A percentile compares a stretch with the other conserved stretches of the same genome.
Conservation (phyloP, 2,888 invertebrate genomes). For the Chrysomela aeneicollis region DNA sequence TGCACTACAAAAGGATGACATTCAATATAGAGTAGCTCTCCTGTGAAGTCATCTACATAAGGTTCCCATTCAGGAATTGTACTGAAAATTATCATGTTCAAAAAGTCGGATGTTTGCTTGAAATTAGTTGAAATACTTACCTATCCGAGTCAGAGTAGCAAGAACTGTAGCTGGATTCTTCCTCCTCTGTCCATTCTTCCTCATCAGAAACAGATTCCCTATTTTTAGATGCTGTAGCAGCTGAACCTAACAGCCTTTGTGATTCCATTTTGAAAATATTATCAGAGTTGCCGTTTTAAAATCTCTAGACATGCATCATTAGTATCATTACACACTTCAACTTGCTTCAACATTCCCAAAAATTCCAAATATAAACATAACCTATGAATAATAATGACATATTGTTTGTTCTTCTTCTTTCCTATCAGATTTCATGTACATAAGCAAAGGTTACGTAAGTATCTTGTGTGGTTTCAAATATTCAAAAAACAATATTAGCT, state of each 20-base stretch:
- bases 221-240: constrained; percentile 21
- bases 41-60: constrained; percentile 68
- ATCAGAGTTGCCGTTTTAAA: no score
- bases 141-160: constrained; percentile 70
- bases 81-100: constrained; percentile 56
- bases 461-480: neutral
- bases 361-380: no score
- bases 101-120: neutral
- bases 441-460: no score
- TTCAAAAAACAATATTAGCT: neutral
- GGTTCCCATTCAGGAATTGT: constrained; percentile 76
- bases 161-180: constrained; percentile 61
- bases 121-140: constrained; percentile 53
- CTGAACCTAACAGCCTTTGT: constrained; percentile 34
- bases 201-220: constrained; percentile 38
- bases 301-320: no score
- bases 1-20: constrained; percentile 62
- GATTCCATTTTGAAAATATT: constrained; percentile 33
- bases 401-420: no score
- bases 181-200: constrained; percentile 58
- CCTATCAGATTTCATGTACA: no score
- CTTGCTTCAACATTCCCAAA: no score
- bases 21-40: constrained; percentile 74
- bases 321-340: no score
- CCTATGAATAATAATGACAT: no score